Conservation (phyloP, 2,113 vertebrate genomes). For the Aptenodytes patagonicus region DNA sequence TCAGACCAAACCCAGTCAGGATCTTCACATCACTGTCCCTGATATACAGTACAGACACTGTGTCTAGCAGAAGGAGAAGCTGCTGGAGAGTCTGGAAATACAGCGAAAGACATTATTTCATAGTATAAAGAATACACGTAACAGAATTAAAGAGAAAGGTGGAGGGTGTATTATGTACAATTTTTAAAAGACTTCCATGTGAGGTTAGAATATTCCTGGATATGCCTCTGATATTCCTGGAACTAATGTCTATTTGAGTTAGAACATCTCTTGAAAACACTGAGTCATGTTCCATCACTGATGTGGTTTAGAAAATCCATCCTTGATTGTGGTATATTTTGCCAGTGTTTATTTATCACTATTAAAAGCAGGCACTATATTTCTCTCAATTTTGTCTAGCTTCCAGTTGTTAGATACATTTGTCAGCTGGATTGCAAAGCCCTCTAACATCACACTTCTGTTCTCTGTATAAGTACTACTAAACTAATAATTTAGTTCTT, state of each 20-base stretch:
- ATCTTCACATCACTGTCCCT: background rate
- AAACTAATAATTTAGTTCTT: background rate
- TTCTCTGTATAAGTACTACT: background rate
- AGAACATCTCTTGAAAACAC: background rate
- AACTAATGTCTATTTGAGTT: background rate
- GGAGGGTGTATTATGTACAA: accelerated
- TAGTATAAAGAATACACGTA: background rate
- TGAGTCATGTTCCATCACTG: background rate
- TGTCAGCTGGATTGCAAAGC: background rate
- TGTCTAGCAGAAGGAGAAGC: background rate
- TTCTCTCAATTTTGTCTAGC: background rate
- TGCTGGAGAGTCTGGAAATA: background rate
- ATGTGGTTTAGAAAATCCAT: accelerated
- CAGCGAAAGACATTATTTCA: background rate
- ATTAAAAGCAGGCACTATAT: background rate
- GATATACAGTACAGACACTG: background rate
- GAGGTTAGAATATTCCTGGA: background rate
- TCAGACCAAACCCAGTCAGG: background rate
- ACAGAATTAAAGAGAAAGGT: background rate
- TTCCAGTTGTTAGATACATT: background rate
- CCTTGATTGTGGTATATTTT: background rate
- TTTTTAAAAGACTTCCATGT: background rate
- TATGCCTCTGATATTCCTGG: background rate
- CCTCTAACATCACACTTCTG: background rate
- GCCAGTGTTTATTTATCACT: background rate